These are phyloP conservation scores for Scleropages formosus DNA, from an alignment of 2,797 vertebrate species.

Conservation along the genomic window DNA sequence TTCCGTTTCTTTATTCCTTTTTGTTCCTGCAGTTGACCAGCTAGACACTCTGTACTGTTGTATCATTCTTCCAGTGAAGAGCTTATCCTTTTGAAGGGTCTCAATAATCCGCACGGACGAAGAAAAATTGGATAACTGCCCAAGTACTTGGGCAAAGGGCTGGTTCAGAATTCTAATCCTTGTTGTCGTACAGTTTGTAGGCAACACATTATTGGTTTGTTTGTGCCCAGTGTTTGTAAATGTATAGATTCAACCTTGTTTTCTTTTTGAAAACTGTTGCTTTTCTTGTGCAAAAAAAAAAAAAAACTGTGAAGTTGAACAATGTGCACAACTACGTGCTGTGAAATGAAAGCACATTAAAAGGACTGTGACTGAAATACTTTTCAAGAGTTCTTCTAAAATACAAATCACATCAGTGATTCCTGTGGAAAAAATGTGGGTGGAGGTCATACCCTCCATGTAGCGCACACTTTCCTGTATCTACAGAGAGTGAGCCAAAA, in stretches of 20 bases:
- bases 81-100: slow-evolving; percentile 37
- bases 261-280: too few relatives aligned
- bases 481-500: too few relatives aligned
- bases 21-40: neutral
- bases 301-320: too few relatives aligned
- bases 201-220: neutral
- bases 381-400: too few relatives aligned
- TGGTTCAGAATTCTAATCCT: neutral
- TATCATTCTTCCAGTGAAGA: slow-evolving; percentile 42
- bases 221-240: neutral
- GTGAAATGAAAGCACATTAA: too few relatives aligned
- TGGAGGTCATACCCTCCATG: too few relatives aligned
- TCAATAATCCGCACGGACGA: slow-evolving; percentile 46
- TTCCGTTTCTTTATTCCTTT: neutral
- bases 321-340: too few relatives aligned
- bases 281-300: too few relatives aligned
- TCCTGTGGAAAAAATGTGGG: too few relatives aligned
- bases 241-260: neutral
- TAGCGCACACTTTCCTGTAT: too few relatives aligned
- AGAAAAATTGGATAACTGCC: slow-evolving; percentile 26
- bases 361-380: too few relatives aligned
- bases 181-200: neutral
- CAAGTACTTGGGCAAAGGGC: slow-evolving; percentile 7
- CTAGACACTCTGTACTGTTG: slow-evolving; percentile 31
- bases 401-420: too few relatives aligned